Conservation (phyloP, 1,140 invertebrate species). For the Solen grandis region DNA sequence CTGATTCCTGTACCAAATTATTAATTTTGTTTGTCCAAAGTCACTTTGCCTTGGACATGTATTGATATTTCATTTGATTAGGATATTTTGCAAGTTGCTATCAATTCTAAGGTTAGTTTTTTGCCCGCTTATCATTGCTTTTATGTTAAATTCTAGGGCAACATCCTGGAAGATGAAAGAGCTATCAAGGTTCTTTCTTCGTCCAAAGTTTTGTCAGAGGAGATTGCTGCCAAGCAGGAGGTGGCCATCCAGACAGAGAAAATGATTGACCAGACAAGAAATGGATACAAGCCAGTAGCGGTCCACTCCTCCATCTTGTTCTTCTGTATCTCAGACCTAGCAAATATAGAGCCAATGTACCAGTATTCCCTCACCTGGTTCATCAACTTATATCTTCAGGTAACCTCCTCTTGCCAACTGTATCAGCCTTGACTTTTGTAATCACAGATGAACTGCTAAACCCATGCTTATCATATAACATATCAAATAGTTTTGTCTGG, state of each 20-base stretch:
- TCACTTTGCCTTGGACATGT: no score
- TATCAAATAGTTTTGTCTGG: no score
- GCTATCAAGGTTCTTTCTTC: constrained; percentile 80
- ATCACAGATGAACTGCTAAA: no score
- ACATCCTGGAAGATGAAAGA: constrained; percentile 81
- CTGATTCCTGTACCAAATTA: no score
- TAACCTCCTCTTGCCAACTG: no score
- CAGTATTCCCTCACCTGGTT: constrained; percentile 82
- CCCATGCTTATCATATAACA: no score
- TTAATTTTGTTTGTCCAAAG: no score
- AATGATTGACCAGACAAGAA: constrained; percentile 80
- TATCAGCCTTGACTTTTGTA: not conserved
- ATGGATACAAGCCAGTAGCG: constrained; percentile 80
- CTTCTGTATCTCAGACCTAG: constrained; percentile 81
- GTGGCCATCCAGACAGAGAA: constrained; percentile 78
- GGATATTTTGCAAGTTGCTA: no score
- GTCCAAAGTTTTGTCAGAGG: constrained; percentile 79
- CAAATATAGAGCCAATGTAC: constrained; percentile 82
- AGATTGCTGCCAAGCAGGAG: constrained; percentile 80
- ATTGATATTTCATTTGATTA: no score
- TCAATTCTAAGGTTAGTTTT: no score
- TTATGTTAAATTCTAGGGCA: constrained; percentile 79
- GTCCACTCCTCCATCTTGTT: constrained; percentile 80
- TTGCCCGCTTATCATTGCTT: no score
- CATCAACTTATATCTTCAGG: constrained; percentile 81